Evolutionary conservation across 2,797 vertebrate genomes (phyloP).

Genomic region (Tachyglossus aculeatus): DNA sequence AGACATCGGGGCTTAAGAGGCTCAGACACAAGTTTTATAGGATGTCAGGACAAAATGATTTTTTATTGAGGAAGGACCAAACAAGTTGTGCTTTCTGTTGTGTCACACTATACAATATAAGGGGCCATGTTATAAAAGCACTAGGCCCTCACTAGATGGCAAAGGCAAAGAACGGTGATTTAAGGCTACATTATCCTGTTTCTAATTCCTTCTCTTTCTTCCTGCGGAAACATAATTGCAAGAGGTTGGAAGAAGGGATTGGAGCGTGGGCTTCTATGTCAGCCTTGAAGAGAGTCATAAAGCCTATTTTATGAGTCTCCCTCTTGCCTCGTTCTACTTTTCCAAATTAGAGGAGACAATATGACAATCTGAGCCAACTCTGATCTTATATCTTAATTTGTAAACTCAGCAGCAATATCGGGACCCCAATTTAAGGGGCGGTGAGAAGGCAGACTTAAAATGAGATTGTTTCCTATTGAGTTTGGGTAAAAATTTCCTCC

Average conservation of each 20-base stretch:
- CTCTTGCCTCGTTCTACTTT: conserved; percentile 77
- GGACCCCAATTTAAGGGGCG: conserved; percentile 39
- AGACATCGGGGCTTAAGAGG: conserved; percentile 58
- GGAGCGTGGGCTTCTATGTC: conserved; percentile 74
- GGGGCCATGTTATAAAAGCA: conserved; percentile 64
- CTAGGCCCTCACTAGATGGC: conserved; percentile 59
- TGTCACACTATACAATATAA: conserved; percentile 76
- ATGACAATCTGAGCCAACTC: conserved; percentile 81
- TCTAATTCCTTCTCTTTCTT: conserved; percentile 86
- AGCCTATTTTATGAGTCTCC: conserved; percentile 85
- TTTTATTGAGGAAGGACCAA: conserved; percentile 73
- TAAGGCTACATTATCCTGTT: conserved; percentile 84
- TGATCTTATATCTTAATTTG: conserved; percentile 84
- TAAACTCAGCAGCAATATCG: conserved; percentile 73
- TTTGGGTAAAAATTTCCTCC: conserved; percentile 18
- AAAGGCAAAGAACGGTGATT: conserved; percentile 77
- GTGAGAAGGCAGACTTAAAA: conserved; percentile 56
- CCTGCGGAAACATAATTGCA: conserved; percentile 85
- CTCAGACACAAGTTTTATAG: conserved; percentile 64
- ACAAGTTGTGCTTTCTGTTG: conserved; percentile 74
- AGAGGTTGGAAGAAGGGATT: conserved; percentile 70
- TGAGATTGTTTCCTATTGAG: conserved; percentile 44
- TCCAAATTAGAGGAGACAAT: conserved; percentile 88
- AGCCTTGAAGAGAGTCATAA: conserved; percentile 85
- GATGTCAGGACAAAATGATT: conserved; percentile 74